These are phyloP conservation scores for Hyperoplus immaculatus DNA, from an alignment of 2,797 vertebrate species.

Conservation along the genomic window DNA sequence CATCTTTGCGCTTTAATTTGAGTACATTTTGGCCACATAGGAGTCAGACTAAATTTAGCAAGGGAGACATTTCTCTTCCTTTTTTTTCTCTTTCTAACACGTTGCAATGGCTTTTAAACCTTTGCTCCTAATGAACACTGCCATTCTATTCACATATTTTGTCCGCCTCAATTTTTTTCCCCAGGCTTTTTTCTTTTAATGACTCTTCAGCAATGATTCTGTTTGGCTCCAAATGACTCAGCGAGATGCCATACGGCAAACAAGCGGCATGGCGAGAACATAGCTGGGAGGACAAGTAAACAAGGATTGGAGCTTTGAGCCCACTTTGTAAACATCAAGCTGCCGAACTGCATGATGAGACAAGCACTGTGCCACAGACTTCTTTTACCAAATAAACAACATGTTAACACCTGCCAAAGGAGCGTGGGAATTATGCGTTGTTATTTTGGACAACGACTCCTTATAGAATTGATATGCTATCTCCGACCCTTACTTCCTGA, in stretches of 20 bases:
- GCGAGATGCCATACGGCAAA: constrained; percentile 42
- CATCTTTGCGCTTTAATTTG: constrained; percentile 36
- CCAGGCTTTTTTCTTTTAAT: constrained; percentile 40
- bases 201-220: constrained; percentile 58
- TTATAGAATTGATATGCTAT: no score
- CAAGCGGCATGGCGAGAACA: constrained; percentile 28
- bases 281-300: constrained; percentile 39
- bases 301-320: constrained; percentile 22
- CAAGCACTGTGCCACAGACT: background rate
- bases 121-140: constrained; percentile 58
- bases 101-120: constrained; percentile 60
- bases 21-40: constrained; percentile 39
- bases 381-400: constrained; percentile 15
- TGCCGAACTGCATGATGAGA: constrained; percentile 11
- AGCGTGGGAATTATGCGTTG: background rate
- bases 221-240: constrained; percentile 54
- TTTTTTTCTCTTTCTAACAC: constrained; percentile 31
- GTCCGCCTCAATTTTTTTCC: constrained; percentile 32
- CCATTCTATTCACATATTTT: constrained; percentile 50
- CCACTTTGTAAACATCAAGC: constrained; percentile 30
- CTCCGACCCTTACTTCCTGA: no score
- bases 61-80: constrained; percentile 17
- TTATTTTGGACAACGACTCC: no score
- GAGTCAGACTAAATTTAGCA: constrained; percentile 25
- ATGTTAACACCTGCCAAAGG: background rate